Evolutionary conservation across 2,113 vertebrate genomes (phyloP).

Genomic region (Platycercus adscitus): DNA sequence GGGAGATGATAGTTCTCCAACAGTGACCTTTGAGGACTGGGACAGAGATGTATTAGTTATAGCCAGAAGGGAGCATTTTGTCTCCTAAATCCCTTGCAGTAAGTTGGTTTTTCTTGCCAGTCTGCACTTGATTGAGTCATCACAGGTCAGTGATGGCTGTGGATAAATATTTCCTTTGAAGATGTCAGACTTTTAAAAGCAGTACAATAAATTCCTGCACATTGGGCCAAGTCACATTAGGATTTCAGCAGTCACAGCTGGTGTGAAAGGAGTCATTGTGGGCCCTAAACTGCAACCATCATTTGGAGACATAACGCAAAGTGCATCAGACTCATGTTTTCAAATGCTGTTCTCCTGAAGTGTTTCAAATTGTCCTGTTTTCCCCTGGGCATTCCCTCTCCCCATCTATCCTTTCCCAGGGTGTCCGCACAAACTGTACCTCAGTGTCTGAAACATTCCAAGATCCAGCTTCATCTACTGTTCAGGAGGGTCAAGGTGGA

Average conservation of each 20-base stretch:
- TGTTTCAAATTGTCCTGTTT: not conserved
- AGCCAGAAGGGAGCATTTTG: constrained; percentile 53
- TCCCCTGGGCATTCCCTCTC: not conserved
- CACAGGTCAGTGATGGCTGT: constrained; percentile 52
- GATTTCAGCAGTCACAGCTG: not conserved
- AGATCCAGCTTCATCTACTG: not conserved
- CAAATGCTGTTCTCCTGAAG: rapidly evolving
- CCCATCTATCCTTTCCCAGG: not conserved
- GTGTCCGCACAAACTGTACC: not conserved
- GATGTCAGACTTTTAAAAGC: constrained; percentile 15
- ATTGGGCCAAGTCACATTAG: not conserved
- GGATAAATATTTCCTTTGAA: constrained; percentile 60
- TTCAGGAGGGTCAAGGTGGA: not conserved
- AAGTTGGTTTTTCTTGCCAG: constrained; percentile 58
- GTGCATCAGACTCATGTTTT: rapidly evolving
- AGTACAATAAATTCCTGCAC: constrained; percentile 17
- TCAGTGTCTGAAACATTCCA: not conserved
- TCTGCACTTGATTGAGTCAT: constrained; percentile 34
- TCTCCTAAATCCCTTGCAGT: constrained; percentile 34
- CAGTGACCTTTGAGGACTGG: constrained; percentile 13
- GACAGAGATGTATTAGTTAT: constrained; percentile 29
- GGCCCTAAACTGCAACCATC: not conserved
- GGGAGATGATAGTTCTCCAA: not conserved
- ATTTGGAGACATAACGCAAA: not conserved
- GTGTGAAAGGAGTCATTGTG: not conserved